Evolutionary conservation across 2,888 invertebrate genomes (phyloP), one percentile per base, ranked within the genome.

Genomic region (Agrilus biguttatus): DNA sequence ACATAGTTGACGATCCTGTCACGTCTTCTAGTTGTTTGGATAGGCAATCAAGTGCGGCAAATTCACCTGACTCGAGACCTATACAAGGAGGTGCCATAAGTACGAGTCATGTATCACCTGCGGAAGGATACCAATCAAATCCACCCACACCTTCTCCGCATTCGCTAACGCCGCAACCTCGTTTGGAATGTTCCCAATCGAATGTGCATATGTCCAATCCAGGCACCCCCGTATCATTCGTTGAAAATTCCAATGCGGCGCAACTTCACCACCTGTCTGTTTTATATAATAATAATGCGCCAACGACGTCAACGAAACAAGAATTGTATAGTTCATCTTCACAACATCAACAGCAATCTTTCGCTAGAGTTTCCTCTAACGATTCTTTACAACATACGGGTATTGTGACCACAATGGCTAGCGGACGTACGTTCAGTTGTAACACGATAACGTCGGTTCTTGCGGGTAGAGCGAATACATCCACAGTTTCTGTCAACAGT

Each of bases 21-120:
- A 80, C 78, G 10, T 81, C 82, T 10, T 78, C 80, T 12, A 80
- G 80, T 5, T 79, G 72, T 49, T 69, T 70, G 2, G 80, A 80
- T 33, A 70, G 77, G 49, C 66, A 65, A 40, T 60, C 62, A 38
- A 64, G 68, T 43, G 47, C 45, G 34, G 46, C 47, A 32, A 69
- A 61, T 57, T 68, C 71, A 19, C 70, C 74, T 8, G 83, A 82
- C 53, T 73, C 73, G 23, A 73, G 82, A 53, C 87, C 87, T 0
- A 85, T 86, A 46, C 87, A 88, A 61, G 87, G 85, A 5, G 87
- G 86, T 1, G 81, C 86, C 1, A 83, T 88, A 8, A 87, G 86
- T 52, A 87, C 87, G 0, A 87, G 86, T 59, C 80, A 84, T 54
- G 83, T 83, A 34, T 81, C 84, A 38, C 80, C 83, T 0, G 68